phyloP scores from a whole-genome alignment of 2,888 invertebrate species.

The Hypena proboscidalis region DNA sequence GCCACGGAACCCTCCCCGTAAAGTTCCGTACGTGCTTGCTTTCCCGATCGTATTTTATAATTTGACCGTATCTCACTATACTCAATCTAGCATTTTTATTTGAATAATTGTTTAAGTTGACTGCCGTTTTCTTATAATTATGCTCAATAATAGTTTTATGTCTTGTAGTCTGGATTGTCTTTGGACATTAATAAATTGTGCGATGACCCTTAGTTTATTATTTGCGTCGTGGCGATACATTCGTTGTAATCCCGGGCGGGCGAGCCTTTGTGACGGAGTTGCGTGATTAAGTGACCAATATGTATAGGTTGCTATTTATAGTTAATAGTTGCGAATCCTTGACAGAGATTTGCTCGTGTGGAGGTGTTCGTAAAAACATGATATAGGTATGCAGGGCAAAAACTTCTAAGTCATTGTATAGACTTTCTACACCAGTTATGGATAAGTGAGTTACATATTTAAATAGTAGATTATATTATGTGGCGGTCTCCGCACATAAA shows the following conservation, averaged over 20 bases:
- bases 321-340: too few species aligned
- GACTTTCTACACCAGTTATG: too few species aligned
- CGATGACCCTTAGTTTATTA: conserved; percentile 75
- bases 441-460: too few species aligned
- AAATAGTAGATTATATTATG: too few species aligned
- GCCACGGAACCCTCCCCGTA: conserved; percentile 21
- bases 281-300: background rate
- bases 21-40: conserved; percentile 44
- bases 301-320: background rate
- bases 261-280: background rate
- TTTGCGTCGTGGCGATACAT: conserved; percentile 44
- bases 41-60: conserved; percentile 49
- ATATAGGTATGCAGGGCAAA: conserved; percentile 14
- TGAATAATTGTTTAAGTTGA: conserved; percentile 68
- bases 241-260: conserved; percentile 27
- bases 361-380: conserved; percentile 7
- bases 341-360: conserved; percentile 1
- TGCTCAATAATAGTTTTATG: conserved; percentile 80
- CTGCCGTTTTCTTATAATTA: conserved; percentile 80
- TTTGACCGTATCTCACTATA: conserved; percentile 71
- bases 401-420: too few species aligned
- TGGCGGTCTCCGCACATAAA: too few species aligned
- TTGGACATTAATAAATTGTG: conserved; percentile 58
- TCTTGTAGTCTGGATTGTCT: conserved; percentile 58
- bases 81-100: conserved; percentile 79